Base-by-base conservation (phyloP, 2,797 vertebrate genomes). In the Onychomys arenicola region DNA sequence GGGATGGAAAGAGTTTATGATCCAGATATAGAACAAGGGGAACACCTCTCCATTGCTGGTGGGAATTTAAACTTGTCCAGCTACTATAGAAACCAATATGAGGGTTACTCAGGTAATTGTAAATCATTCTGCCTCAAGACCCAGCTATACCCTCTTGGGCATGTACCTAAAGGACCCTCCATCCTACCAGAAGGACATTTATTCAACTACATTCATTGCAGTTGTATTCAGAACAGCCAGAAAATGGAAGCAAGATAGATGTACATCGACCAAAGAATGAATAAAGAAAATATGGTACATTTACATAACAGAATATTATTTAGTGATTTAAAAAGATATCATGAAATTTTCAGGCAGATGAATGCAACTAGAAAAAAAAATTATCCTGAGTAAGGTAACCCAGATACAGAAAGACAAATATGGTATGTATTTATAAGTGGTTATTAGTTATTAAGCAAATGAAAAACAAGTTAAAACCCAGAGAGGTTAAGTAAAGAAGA, bases 61-160 rank as follows among this genome's bases (percentile, higher is more conserved):
- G 25, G 55, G 3, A 25, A 19, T 40, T 25, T 13, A 17, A 61
- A 82, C n/a, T 40, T 61, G 21, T 40, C 37, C 13, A 82, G 7
- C 7, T 1, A 82, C 25, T 29, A 29, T 29, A 4, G 12, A 61
- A 61, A 29, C 8, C 57, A 82, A 82, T 40, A 40, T 29, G 25
- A 37, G 2, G 4, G 25, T 2, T 61, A 1, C 11, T 29, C 2
- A 40, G 55, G 37, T 17, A 61, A 57, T 7, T 14, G 2, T 23
- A 25, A 82, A 10, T 40, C 57, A 40, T 27, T 82, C 23, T 40
- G 40, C 7, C 13, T 82, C 13, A 61, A 59, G 17, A 55, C 4
- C 17, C 49, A 34, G 34, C 19, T 57, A 25, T 81, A 12, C 52
- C 19, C 52, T 37, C 19, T 57, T 57, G 78, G 5, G 1, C 10